Conservation (phyloP, 2,113 vertebrate genomes). For the Anser cygnoides region DNA sequence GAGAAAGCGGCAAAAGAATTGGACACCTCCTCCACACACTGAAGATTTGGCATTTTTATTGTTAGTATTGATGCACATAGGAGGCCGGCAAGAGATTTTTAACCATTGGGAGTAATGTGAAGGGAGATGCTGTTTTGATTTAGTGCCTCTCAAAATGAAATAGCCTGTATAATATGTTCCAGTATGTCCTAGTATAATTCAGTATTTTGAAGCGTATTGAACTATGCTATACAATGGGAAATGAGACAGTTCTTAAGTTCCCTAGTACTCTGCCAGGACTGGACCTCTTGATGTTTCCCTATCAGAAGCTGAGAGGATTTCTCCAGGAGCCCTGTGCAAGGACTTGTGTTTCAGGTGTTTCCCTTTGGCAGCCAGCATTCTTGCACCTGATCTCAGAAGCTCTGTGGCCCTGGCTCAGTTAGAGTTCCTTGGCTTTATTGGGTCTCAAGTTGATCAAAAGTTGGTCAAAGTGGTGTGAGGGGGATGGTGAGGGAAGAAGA, state of each 20-base stretch:
- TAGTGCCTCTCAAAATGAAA: background rate
- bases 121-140: background rate
- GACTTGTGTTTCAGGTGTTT: background rate
- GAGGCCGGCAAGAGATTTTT: background rate
- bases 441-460: background rate
- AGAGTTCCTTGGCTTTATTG: background rate
- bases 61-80: accelerated
- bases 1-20: background rate
- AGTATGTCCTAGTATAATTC: background rate
- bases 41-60: background rate
- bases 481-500: background rate
- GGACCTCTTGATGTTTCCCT: background rate
- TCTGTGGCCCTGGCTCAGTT: background rate
- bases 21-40: background rate
- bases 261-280: background rate
- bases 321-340: background rate
- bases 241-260: background rate
- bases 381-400: background rate
- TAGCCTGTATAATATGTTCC: background rate
- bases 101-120: background rate
- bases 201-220: background rate
- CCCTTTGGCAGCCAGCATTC: background rate
- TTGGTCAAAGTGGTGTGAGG: too few relatives aligned
- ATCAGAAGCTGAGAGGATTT: background rate
- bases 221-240: background rate